These are phyloP conservation scores for Drepana arcuata DNA, from an alignment of 1,140 invertebrate species.

Conservation along the genomic window DNA sequence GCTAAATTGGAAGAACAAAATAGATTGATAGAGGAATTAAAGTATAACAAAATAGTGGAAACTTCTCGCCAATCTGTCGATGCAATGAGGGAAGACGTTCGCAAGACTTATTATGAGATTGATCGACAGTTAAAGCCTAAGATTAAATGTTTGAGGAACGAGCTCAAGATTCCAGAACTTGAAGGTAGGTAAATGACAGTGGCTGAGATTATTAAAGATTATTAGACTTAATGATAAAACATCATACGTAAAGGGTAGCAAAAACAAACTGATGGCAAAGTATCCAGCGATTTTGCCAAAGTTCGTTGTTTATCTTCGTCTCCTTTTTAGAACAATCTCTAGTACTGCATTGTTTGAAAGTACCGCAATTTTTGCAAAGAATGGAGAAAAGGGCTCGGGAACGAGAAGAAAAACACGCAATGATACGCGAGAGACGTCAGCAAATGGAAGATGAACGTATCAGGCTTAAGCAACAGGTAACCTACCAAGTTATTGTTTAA, in stretches of 20 bases:
- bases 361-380: conserved; percentile 76
- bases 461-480: conserved; percentile 69
- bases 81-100: conserved; percentile 72
- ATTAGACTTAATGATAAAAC: too few relatives aligned
- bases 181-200: conserved; percentile 33
- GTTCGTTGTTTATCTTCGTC: too few relatives aligned
- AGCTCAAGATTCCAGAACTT: conserved; percentile 58
- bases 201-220: too few relatives aligned
- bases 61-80: conserved; percentile 72
- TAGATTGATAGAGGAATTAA: conserved; percentile 75
- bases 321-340: conserved; percentile 47
- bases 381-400: conserved; percentile 77
- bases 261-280: too few relatives aligned
- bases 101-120: conserved; percentile 72
- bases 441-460: conserved; percentile 75
- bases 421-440: conserved; percentile 73
- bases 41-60: conserved; percentile 75
- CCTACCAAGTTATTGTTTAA: too few relatives aligned
- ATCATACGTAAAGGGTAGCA: too few relatives aligned
- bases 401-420: conserved; percentile 73
- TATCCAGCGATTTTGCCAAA: too few relatives aligned
- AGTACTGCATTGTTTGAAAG: conserved; percentile 70
- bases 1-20: conserved; percentile 76
- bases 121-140: conserved; percentile 72
- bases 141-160: conserved; percentile 71